These are phyloP conservation scores for Corythucha ciliata DNA, from an alignment of 2,888 invertebrate genomes.

Conservation along the genomic window DNA sequence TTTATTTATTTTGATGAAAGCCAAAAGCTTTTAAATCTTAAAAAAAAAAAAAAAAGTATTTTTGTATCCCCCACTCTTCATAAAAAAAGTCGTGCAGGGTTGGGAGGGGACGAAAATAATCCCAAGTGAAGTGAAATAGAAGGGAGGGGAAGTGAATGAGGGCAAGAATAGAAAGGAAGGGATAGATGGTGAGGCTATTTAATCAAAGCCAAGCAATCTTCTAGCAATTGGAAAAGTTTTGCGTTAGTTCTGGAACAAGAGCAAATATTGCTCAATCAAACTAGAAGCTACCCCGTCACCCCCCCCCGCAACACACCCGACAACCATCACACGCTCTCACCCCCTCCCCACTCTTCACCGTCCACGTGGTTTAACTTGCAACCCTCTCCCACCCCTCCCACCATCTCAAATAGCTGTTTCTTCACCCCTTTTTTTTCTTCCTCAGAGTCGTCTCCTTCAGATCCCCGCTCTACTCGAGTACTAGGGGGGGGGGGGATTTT, in stretches of 20 bases:
- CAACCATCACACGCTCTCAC: too few relatives aligned
- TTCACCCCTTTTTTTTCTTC: neutral
- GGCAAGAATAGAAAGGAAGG: neutral
- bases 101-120: neutral
- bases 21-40: too few relatives aligned
- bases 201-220: slow-evolving; percentile 31
- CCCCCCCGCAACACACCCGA: too few relatives aligned
- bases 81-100: neutral
- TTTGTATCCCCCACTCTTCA: too few relatives aligned
- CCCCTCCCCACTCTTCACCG: too few relatives aligned
- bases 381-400: slow-evolving; percentile 8
- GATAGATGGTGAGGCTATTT: slow-evolving; percentile 22
- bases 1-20: too few relatives aligned
- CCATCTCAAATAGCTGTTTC: neutral
- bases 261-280: slow-evolving; percentile 28
- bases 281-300: too few relatives aligned
- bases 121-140: neutral
- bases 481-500: too few relatives aligned
- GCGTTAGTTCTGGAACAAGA: slow-evolving; percentile 27
- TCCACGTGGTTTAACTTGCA: too few relatives aligned
- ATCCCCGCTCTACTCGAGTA: too few relatives aligned
- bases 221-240: slow-evolving; percentile 32
- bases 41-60: too few relatives aligned
- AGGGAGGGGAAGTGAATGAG: neutral
- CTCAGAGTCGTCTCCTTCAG: too few relatives aligned